Conservation (phyloP, 2,888 invertebrate genomes). For the Athrips mouffetella region DNA sequence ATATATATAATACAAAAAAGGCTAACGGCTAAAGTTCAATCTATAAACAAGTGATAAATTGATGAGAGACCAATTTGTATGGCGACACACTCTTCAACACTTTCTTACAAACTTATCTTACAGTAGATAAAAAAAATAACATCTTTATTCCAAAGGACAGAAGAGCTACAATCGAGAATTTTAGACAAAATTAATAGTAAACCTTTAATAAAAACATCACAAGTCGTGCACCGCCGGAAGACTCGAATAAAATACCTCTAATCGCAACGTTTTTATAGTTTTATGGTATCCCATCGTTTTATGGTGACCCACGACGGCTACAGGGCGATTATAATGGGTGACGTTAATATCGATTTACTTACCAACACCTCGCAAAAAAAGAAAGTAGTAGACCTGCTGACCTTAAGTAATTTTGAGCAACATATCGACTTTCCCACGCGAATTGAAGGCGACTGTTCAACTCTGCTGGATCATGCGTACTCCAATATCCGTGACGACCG, state of each 20-base stretch:
- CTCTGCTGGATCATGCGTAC: too few species aligned
- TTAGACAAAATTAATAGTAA: not conserved
- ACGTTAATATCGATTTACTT: too few species aligned
- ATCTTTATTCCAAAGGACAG: not conserved
- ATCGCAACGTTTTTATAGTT: constrained; percentile 24
- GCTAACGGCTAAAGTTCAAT: constrained; percentile 7
- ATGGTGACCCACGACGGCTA: too few species aligned
- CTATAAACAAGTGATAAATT: constrained; percentile 4
- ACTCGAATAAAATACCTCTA: constrained; percentile 22
- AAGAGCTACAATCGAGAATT: not conserved
- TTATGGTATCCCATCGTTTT: too few species aligned
- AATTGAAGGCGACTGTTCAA: too few species aligned
- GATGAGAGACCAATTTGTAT: not conserved
- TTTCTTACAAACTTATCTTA: not conserved
- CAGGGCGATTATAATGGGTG: too few species aligned
- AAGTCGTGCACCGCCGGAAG: constrained; percentile 21
- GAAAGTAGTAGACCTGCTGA: too few species aligned
- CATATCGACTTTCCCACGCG: too few species aligned
- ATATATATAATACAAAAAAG: not conserved
- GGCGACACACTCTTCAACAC: constrained; percentile 6
- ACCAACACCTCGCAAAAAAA: too few species aligned
- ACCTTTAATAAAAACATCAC: constrained; percentile 12
- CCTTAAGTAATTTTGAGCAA: too few species aligned
- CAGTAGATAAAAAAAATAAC: not conserved
- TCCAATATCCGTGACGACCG: too few species aligned